phyloP scores from a whole-genome alignment of 1,140 invertebrate species.

The Callitettix versicolor region DNA sequence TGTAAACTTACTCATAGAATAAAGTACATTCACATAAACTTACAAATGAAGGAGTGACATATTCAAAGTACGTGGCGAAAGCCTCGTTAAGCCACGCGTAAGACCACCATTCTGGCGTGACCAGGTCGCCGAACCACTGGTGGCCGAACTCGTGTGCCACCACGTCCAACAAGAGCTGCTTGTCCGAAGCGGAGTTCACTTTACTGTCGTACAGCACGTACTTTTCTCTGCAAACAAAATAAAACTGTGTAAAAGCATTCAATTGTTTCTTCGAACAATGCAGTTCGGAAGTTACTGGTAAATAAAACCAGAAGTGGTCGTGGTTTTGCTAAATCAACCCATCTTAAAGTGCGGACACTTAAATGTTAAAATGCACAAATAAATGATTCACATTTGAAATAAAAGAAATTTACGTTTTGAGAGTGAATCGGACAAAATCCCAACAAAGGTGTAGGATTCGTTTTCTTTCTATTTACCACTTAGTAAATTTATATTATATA shows the following conservation, averaged over 20 bases:
- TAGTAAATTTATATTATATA: too few species aligned
- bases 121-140: constrained; percentile 61
- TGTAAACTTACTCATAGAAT: too few species aligned
- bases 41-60: constrained; percentile 7
- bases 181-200: not conserved
- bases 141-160: constrained; percentile 43
- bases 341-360: not conserved
- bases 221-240: constrained; percentile 25
- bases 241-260: too few species aligned
- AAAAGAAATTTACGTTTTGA: not conserved
- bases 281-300: too few species aligned
- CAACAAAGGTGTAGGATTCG: too few species aligned
- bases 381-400: not conserved
- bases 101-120: constrained; percentile 44
- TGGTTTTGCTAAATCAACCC: not conserved
- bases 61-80: constrained; percentile 30
- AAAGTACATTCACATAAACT: too few species aligned
- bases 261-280: too few species aligned
- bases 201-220: constrained; percentile 24
- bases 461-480: too few species aligned
- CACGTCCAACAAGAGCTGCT: constrained; percentile 23
- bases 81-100: constrained; percentile 34
- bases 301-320: too few species aligned
- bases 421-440: too few species aligned
- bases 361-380: not conserved